Conservation (phyloP, 2,888 invertebrate species). For the Melinopterus prodromus region DNA sequence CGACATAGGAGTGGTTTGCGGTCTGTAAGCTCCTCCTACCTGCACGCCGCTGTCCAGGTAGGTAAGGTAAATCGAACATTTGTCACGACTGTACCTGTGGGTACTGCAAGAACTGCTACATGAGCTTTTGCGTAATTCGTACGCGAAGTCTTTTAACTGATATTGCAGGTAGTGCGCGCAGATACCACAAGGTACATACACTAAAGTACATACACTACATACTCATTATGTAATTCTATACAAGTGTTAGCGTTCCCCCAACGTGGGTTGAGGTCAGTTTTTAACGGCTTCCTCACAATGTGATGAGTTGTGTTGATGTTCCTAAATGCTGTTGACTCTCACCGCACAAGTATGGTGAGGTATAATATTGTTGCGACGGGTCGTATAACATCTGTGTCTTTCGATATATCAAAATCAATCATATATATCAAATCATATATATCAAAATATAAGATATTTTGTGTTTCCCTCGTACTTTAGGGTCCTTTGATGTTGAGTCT, state of each 20-base stretch:
- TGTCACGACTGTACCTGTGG: slow-evolving; percentile 51
- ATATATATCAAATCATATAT: no score
- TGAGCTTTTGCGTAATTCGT: slow-evolving; percentile 41
- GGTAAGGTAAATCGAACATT: slow-evolving; percentile 54
- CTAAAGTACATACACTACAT: slow-evolving; percentile 5
- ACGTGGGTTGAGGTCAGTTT: not conserved
- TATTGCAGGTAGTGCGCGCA: not conserved
- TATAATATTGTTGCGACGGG: no score
- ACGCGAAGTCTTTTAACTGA: slow-evolving; percentile 20
- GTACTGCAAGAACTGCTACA: slow-evolving; percentile 48
- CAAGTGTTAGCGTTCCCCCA: not conserved
- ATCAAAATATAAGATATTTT: no score
- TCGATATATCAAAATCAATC: no score
- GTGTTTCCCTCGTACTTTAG: no score
- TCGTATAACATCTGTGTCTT: no score
- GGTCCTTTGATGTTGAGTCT: no score
- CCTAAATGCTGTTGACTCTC: no score
- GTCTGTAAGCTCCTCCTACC: slow-evolving; percentile 50
- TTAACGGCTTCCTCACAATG: not conserved
- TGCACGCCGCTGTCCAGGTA: slow-evolving; percentile 12
- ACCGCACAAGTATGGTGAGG: no score
- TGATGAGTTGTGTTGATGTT: no score
- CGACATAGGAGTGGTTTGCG: slow-evolving; percentile 53
- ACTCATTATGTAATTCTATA: slow-evolving; percentile 14
- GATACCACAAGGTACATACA: not conserved